These are phyloP conservation scores for Etia nguti DNA, from an alignment of 2,113 vertebrate genomes.

Conservation along the genomic window DNA sequence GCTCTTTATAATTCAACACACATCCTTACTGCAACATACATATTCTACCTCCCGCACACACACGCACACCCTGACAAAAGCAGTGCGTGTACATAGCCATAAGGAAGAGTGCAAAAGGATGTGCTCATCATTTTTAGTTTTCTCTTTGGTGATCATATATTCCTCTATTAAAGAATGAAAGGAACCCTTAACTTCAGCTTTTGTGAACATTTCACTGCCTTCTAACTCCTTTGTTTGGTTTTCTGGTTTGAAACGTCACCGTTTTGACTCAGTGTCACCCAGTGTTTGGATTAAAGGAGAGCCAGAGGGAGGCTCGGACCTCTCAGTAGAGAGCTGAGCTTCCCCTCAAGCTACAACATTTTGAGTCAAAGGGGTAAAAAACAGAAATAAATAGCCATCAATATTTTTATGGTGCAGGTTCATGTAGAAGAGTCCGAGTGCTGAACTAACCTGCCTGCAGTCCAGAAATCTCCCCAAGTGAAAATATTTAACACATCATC, in stretches of 20 bases:
- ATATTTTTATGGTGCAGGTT: not conserved
- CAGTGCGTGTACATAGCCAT: not conserved
- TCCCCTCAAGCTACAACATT: not conserved
- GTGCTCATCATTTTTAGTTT: not conserved
- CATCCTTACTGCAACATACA: conserved; percentile 1
- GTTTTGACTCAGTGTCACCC: not conserved
- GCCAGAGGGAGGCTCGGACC: not conserved
- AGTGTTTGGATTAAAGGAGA: not conserved
- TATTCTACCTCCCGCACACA: not conserved
- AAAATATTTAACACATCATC: not conserved
- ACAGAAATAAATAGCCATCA: not conserved
- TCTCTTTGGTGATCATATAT: not conserved
- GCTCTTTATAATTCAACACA: conserved; percentile 39
- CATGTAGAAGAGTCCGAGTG: not conserved
- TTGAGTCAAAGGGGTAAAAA: not conserved
- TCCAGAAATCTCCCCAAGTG: not conserved
- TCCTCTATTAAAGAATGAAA: not conserved
- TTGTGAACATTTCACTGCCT: not conserved
- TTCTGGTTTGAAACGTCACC: not conserved
- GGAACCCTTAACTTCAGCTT: not conserved
- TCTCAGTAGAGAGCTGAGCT: not conserved
- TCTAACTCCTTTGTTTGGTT: not conserved
- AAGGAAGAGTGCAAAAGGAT: not conserved
- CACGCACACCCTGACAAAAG: not conserved
- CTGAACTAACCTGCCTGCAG: not conserved